phyloP scores from a whole-genome alignment of 2,888 invertebrate genomes.

The Brenthis hecate region DNA sequence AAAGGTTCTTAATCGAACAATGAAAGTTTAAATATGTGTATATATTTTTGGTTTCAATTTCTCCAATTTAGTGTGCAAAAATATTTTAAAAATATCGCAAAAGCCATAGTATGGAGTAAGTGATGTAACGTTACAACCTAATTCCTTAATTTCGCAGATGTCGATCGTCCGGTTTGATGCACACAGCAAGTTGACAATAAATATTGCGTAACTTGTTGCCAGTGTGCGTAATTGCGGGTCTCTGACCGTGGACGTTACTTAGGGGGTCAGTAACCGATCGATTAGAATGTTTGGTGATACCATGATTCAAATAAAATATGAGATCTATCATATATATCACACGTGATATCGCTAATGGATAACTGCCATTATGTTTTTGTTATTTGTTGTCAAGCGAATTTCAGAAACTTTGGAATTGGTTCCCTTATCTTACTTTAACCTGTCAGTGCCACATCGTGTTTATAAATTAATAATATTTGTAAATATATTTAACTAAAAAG shows the following conservation, averaged over 20 bases:
- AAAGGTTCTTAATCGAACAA: too few species aligned
- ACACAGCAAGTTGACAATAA: slow-evolving; percentile 25
- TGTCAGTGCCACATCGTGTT: too few species aligned
- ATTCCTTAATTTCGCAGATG: background rate
- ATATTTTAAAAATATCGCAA: too few species aligned
- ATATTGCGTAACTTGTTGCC: slow-evolving; percentile 31
- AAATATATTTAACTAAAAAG: too few species aligned
- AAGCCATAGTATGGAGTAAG: too few species aligned
- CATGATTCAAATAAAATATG: background rate
- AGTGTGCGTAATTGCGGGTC: slow-evolving; percentile 32
- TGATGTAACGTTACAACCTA: slow-evolving; percentile 7
- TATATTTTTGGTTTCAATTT: too few species aligned
- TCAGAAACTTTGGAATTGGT: too few species aligned
- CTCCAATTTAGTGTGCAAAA: too few species aligned
- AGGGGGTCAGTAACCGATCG: slow-evolving; percentile 61
- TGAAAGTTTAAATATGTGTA: too few species aligned
- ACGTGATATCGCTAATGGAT: background rate
- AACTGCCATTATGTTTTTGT: background rate
- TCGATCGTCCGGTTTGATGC: slow-evolving; percentile 8
- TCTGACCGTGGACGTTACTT: slow-evolving; percentile 58
- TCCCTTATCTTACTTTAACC: too few species aligned
- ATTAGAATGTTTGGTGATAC: slow-evolving; percentile 50
- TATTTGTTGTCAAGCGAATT: background rate
- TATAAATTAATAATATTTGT: too few species aligned
- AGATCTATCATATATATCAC: slow-evolving; percentile 2